Evolutionary conservation across 2,888 invertebrate genomes (phyloP).

Genomic region (Peribatodes rhomboidaria): DNA sequence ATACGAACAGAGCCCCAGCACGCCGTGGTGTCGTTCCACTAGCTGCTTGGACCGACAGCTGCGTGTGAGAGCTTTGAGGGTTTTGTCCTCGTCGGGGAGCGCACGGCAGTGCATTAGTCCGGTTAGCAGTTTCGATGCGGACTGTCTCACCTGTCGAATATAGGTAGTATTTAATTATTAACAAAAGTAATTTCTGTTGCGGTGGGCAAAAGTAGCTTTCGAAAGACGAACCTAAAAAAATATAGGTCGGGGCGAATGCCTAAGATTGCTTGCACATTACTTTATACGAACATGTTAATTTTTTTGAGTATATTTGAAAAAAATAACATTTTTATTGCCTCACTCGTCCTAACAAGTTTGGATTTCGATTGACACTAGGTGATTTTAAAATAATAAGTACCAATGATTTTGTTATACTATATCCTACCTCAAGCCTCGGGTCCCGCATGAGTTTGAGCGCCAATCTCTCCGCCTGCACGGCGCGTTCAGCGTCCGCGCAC

Average conservation of each 20-base stretch:
- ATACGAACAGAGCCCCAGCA: constrained; percentile 95
- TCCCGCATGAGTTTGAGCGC: constrained; percentile 90
- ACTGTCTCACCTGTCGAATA: constrained; percentile 89
- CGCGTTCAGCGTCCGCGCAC: constrained; percentile 72
- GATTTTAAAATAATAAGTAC: too few species aligned
- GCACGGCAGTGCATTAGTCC: constrained; percentile 95
- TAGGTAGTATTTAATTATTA: not conserved
- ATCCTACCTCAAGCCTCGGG: constrained; percentile 89
- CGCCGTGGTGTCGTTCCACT: constrained; percentile 92
- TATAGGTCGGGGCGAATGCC: not conserved
- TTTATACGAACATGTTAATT: too few species aligned
- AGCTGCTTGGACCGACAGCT: constrained; percentile 69
- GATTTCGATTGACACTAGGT: too few species aligned
- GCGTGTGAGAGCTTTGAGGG: constrained; percentile 63
- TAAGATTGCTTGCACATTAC: too few species aligned
- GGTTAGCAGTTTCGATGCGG: constrained; percentile 93
- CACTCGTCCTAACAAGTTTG: too few species aligned
- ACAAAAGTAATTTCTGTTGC: too few species aligned
- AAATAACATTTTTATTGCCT: too few species aligned
- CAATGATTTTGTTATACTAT: too few species aligned
- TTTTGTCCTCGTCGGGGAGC: constrained; percentile 85
- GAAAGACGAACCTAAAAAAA: not conserved
- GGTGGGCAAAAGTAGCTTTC: not conserved
- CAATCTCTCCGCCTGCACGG: constrained; percentile 87
- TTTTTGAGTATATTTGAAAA: too few species aligned